A percentile compares a stretch with the other conserved stretches of the same genome.
Conservation (phyloP, 2,113 vertebrate genomes). For the Onychostoma macrolepis region DNA sequence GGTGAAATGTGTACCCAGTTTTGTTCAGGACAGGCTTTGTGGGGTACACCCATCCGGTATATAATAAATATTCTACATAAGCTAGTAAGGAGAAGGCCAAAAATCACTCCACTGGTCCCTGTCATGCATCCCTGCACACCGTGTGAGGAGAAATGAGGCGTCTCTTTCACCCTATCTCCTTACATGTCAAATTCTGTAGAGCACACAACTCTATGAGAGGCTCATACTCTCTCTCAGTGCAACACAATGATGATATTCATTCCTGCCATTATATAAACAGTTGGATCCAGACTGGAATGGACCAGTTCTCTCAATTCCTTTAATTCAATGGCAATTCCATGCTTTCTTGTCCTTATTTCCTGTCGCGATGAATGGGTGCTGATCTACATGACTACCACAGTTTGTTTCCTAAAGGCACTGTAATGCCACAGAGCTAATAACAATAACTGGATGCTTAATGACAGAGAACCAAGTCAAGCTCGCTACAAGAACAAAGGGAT, state of each 20-base stretch:
- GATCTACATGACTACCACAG: slow-evolving; percentile 1
- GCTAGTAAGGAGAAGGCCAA: neutral
- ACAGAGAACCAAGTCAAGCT: neutral
- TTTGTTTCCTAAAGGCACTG: slow-evolving; percentile 1
- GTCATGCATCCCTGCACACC: neutral
- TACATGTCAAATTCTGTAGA: neutral
- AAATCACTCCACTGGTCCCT: neutral
- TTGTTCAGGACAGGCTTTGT: neutral
- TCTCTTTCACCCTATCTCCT: neutral
- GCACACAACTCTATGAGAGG: neutral
- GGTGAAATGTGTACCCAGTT: neutral
- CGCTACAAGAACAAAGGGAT: neutral
- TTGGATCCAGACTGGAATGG: slow-evolving; percentile 8
- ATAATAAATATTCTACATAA: neutral
- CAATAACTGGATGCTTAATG: slow-evolving; percentile 7
- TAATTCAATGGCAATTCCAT: slow-evolving; percentile 1
- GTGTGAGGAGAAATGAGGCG: neutral
- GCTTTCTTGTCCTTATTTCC: neutral
- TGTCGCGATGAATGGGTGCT: neutral
- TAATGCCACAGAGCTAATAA: neutral
- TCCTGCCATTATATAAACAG: neutral
- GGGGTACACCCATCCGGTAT: neutral
- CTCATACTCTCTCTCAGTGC: neutral
- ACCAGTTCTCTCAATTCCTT: slow-evolving; percentile 18
- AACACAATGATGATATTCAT: slow-evolving; percentile 38